Base-by-base conservation (phyloP, 2,797 vertebrate genomes). In the Triplophysa yarkandensis region DNA sequence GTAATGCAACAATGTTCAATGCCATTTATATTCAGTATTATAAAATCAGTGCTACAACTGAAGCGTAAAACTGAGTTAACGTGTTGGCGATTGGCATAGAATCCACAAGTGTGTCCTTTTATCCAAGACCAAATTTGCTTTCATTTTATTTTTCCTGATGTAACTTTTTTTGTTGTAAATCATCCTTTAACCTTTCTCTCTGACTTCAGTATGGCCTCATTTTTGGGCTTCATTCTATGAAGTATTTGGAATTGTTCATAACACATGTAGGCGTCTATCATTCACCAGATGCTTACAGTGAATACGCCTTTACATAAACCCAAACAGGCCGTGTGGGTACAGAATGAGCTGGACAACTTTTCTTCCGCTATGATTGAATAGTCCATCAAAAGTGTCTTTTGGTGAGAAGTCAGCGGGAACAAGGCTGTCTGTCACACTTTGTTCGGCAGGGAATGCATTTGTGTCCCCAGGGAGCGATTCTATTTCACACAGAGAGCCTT, bases 401-500 rank as follows among this genome's bases (percentile, higher is more conserved):
- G 46, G 63, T 48, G 74, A 70, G 68, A 74, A 77, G 76, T 81
- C 72, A 54, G 61, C 4, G 5, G 62, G 75, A 81, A 74, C 76
- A 43, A 67, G 52, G 23, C 72, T 61, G 76, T 72, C 71, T 77
- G 54, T 83, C 68, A 81, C 64, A 30, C 68, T 77, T 64, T 77
- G 79, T 78, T 76, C 74, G 69, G 28, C 55, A 68, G 76, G 67
- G 79, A 78, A 32, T 66, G 6, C 68, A 39, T 68, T 50, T 39
- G 46, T 68, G 73, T 78, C 86, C 79, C 72, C 25, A 8, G 81
- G 80, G 82, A 80, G 67, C 64, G 75, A 80, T 82, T 85, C 68
- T 66, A 76, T 85, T 84, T 84, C 81, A 81, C 78, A 60, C 79
- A 78, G 76, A 71, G 61, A 74, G 71, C 79, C 79, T 82, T 80